Evolutionary conservation across 1,140 invertebrate species (phyloP).

Genomic region (Yoshiicerus persimilis): DNA sequence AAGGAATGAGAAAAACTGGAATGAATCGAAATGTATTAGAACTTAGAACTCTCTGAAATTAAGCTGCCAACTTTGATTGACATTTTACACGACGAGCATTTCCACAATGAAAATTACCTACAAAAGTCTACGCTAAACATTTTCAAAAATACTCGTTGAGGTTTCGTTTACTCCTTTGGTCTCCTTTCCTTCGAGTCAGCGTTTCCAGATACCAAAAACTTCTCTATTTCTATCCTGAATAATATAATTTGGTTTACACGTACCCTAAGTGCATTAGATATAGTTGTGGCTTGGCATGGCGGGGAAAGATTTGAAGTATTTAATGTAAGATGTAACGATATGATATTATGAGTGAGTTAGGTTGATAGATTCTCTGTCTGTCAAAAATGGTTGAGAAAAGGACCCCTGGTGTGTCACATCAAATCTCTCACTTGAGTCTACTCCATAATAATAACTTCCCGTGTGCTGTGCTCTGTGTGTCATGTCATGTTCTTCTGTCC

Average conservation of each 20-base stretch:
- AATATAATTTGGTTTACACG: neutral
- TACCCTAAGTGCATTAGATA: neutral
- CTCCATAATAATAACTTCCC: neutral
- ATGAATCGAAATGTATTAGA: neutral
- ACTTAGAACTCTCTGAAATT: conserved; percentile 42
- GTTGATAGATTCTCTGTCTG: conserved; percentile 10
- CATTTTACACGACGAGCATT: conserved; percentile 43
- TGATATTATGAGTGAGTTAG: neutral
- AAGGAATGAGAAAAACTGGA: neutral
- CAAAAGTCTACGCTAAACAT: neutral
- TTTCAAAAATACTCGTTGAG: conserved; percentile 1
- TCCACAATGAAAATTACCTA: conserved; percentile 36
- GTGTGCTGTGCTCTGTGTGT: neutral
- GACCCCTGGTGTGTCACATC: conserved; percentile 38
- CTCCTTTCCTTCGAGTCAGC: neutral
- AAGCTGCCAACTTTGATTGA: conserved; percentile 50
- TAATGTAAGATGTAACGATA: neutral
- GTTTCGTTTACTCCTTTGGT: neutral
- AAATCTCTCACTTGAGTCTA: conserved; percentile 6
- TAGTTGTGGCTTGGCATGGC: neutral
- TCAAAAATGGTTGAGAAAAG: neutral
- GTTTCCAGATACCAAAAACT: neutral
- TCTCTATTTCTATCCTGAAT: no score
- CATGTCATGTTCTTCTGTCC: neutral
- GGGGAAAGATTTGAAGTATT: neutral